phyloP scores from a whole-genome alignment of 2,888 invertebrate species.

The Diabrotica balteata region DNA sequence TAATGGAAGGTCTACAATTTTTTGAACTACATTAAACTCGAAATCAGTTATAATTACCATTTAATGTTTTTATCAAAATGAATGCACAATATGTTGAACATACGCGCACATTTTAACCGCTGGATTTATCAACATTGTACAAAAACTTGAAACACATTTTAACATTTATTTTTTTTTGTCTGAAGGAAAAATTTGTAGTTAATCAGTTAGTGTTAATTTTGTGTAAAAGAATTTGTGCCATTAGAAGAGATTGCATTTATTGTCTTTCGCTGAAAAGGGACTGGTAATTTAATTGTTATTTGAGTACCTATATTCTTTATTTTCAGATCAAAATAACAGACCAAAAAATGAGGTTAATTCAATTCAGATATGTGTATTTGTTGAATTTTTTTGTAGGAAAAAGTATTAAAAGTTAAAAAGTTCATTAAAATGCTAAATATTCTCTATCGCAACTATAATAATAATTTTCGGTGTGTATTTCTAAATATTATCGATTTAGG shows the following conservation, averaged over 20 bases:
- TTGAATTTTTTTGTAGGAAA: too few species aligned
- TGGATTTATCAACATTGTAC: conserved; percentile 40
- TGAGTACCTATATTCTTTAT: too few species aligned
- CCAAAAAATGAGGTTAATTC: too few species aligned
- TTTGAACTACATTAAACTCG: conserved; percentile 25
- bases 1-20: conserved; percentile 31
- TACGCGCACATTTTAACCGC: conserved; percentile 36
- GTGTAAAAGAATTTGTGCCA: conserved; percentile 52
- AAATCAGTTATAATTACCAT: conserved; percentile 27
- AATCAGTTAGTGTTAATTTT: conserved; percentile 38
- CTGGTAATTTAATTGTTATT: background rate
- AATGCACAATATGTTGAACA: conserved; percentile 37
- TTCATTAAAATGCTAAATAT: too few species aligned
- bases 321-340: too few species aligned
- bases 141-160: conserved; percentile 38
- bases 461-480: too few species aligned
- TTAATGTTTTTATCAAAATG: conserved; percentile 32
- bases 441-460: too few species aligned
- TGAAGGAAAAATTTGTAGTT: conserved; percentile 9
- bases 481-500: too few species aligned
- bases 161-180: conserved; percentile 14
- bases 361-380: too few species aligned
- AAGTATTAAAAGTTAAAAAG: too few species aligned
- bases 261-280: conserved; percentile 16
- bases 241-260: conserved; percentile 55